A percentile compares a stretch with the other conserved stretches of the same genome.
phyloP scores from a whole-genome alignment of 2,888 invertebrate species.

The Dolichomitus sp. region DNA sequence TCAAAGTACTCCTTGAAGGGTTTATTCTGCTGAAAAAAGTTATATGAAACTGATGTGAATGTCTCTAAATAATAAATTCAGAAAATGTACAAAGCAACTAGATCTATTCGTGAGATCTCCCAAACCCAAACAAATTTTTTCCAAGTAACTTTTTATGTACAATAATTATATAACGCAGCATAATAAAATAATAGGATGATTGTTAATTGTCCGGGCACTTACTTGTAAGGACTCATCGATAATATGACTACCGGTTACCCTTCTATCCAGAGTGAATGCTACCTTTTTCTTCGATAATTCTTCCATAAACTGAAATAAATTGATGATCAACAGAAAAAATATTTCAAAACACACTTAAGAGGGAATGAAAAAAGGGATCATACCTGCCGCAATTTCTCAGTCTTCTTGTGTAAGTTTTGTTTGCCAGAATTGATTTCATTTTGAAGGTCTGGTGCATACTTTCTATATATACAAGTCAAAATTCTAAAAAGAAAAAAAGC shows the following conservation, averaged over 20 bases:
- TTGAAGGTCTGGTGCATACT: slow-evolving; percentile 79
- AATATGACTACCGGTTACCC: slow-evolving; percentile 94
- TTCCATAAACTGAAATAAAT: slow-evolving; percentile 75
- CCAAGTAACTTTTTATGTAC: not conserved
- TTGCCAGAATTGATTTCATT: slow-evolving; percentile 80
- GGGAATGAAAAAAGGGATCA: not conserved
- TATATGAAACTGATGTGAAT: too few relatives aligned
- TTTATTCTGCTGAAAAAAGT: too few relatives aligned
- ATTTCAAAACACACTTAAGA: not conserved
- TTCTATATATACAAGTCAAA: slow-evolving; percentile 82
- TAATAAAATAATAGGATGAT: slow-evolving; percentile 13
- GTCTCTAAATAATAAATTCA: too few relatives aligned
- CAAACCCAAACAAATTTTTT: not conserved
- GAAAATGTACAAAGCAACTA: too few relatives aligned
- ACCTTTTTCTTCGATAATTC: slow-evolving; percentile 81
- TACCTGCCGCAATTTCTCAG: slow-evolving; percentile 83
- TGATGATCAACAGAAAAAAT: slow-evolving; percentile 69
- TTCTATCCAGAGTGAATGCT: slow-evolving; percentile 86
- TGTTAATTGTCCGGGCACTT: slow-evolving; percentile 62
- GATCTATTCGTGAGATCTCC: too few relatives aligned
- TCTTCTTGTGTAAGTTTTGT: slow-evolving; percentile 83
- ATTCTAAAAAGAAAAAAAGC: slow-evolving; percentile 73
- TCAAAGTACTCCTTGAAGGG: too few relatives aligned
- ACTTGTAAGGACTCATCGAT: slow-evolving; percentile 95
- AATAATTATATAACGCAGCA: not conserved